A percentile compares a stretch with the other conserved stretches of the same genome.
phyloP scores from a whole-genome alignment of 2,888 invertebrate species.

The Fissipunctia ypsillon region DNA sequence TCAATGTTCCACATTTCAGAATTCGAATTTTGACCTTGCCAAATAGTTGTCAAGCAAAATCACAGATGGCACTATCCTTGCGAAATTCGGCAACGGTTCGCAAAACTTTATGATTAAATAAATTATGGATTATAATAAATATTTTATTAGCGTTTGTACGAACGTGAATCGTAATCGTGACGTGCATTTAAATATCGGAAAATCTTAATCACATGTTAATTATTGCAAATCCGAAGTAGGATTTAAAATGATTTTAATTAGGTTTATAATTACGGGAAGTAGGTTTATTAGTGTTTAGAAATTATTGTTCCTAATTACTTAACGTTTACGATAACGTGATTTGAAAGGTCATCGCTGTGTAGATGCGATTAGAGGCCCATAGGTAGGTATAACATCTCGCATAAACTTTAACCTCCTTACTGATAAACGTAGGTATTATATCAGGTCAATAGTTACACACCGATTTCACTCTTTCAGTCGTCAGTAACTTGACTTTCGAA shows the following conservation, averaged over 20 bases:
- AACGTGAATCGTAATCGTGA: background rate
- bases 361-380: background rate
- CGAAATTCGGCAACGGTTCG: constrained; percentile 35
- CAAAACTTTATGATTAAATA: constrained; percentile 16
- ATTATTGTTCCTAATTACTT: constrained; percentile 12
- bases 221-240: constrained; percentile 18
- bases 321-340: constrained; percentile 17
- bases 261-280: constrained; percentile 16
- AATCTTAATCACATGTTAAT: constrained; percentile 46
- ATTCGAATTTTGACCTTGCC: constrained; percentile 55
- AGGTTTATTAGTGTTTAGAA: constrained; percentile 14
- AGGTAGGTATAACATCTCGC: background rate
- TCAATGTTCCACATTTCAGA: constrained; percentile 11
- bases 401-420: no score
- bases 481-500: no score
- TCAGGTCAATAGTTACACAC: no score
- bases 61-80: constrained; percentile 76
- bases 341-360: constrained; percentile 14
- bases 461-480: no score
- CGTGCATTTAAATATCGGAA: constrained; percentile 15
- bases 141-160: constrained; percentile 3
- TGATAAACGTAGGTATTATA: no score
- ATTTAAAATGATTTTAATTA: constrained; percentile 14
- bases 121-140: constrained; percentile 13
- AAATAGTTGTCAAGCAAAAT: constrained; percentile 67